Evolutionary conservation across 2,888 invertebrate genomes (phyloP).

Genomic region (Erpobdella octoculata): DNA sequence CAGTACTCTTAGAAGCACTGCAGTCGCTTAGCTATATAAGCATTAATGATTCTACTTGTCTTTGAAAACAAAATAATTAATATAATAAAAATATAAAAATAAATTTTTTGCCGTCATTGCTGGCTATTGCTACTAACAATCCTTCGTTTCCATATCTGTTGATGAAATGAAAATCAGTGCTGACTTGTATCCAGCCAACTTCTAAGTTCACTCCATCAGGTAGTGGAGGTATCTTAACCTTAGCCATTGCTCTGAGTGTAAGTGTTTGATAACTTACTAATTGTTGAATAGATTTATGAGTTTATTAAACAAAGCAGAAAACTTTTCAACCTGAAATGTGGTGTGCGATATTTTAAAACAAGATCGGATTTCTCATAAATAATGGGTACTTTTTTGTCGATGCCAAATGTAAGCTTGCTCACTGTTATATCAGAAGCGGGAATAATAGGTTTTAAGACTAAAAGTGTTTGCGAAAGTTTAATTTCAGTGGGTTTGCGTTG

Average conservation of each 20-base stretch:
- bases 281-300: too few relatives aligned
- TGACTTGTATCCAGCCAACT: conserved; percentile 53
- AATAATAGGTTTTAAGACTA: too few relatives aligned
- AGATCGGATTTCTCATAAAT: conserved; percentile 34
- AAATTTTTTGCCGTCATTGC: too few relatives aligned
- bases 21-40: too few relatives aligned
- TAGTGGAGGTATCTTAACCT: conserved; percentile 48
- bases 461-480: too few relatives aligned
- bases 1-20: too few relatives aligned
- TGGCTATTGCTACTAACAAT: too few relatives aligned
- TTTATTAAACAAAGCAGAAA: too few relatives aligned
- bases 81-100: too few relatives aligned
- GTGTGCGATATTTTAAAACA: conserved; percentile 37
- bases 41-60: too few relatives aligned
- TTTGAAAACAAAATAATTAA: too few relatives aligned
- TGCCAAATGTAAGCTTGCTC: conserved; percentile 29
- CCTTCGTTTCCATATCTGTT: conserved; percentile 51
- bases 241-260: conserved; percentile 46
- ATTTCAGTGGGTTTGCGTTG: too few relatives aligned
- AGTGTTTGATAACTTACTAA: not conserved
- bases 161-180: conserved; percentile 51
- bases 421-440: conserved; percentile 28
- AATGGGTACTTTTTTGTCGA: conserved; percentile 34
- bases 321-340: conserved; percentile 37
- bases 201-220: conserved; percentile 46